These are phyloP conservation scores for Poecilia gillii DNA, from an alignment of 2,797 vertebrate genomes.

Conservation along the genomic window DNA sequence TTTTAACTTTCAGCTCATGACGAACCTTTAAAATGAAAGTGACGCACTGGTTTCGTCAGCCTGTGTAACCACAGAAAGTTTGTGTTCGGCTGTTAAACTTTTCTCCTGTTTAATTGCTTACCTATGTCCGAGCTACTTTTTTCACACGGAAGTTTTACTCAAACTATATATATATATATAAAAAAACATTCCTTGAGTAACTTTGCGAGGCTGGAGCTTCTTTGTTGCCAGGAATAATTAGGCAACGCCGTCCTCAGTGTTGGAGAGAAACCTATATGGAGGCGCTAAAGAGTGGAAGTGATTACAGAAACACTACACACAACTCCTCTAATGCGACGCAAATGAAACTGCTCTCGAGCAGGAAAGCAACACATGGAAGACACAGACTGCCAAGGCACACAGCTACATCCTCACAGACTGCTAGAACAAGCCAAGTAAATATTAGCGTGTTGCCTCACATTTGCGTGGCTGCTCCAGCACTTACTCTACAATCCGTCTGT, in stretches of 20 bases:
- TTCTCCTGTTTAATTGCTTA: constrained; percentile 1
- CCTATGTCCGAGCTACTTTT: background rate
- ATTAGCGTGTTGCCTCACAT: constrained; percentile 37
- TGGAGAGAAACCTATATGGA: background rate
- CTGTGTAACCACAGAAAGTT: background rate
- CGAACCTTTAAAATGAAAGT: background rate
- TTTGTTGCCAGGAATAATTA: constrained; percentile 32
- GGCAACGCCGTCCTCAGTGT: constrained; percentile 20
- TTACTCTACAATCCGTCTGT: constrained; percentile 36
- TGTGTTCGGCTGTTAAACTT: background rate
- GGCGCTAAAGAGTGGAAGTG: constrained; percentile 7
- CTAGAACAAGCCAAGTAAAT: constrained; percentile 34
- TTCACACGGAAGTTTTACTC: background rate
- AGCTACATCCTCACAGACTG: constrained; percentile 24
- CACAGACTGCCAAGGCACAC: constrained; percentile 46
- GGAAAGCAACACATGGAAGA: constrained; percentile 44
- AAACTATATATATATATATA: constrained; percentile 4
- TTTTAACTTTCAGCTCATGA: too few species aligned
- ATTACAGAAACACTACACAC: constrained; percentile 47
- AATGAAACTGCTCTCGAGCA: constrained; percentile 43
- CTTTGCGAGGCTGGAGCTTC: constrained; percentile 11
- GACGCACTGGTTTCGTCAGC: too few species aligned
- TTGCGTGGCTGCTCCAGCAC: constrained; percentile 52
- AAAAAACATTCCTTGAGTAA: constrained; percentile 32
- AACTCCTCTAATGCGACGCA: constrained; percentile 36